Conservation (phyloP, 2,888 invertebrate genomes). For the Ochropleura plecta region DNA sequence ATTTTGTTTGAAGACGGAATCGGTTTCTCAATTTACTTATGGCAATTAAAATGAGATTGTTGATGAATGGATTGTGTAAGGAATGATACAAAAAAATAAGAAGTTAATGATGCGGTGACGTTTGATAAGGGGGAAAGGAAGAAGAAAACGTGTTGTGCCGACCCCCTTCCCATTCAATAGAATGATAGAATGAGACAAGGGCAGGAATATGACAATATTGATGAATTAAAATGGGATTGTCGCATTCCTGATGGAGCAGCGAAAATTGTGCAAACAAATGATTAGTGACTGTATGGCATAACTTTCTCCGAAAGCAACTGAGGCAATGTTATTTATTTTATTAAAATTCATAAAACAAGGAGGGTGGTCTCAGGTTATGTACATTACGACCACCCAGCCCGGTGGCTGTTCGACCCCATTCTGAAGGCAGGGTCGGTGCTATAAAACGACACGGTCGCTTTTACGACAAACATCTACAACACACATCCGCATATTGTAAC, state of each 20-base stretch:
- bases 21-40: neutral
- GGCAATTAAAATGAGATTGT: neutral
- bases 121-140: no score
- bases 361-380: slow-evolving; percentile 80
- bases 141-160: no score
- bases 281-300: slow-evolving; percentile 26
- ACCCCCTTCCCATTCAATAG: no score
- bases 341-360: slow-evolving; percentile 80
- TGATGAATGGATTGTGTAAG: neutral
- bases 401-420: slow-evolving; percentile 74
- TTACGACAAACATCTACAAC: slow-evolving; percentile 82
- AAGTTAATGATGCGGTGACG: no score
- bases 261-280: slow-evolving; percentile 7
- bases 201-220: no score
- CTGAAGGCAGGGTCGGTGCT: slow-evolving; percentile 71
- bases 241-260: neutral
- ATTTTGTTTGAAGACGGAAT: neutral
- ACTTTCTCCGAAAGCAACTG: slow-evolving; percentile 63
- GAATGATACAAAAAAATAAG: no score
- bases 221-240: neutral
- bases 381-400: slow-evolving; percentile 79
- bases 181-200: no score
- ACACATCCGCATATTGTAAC: slow-evolving; percentile 76
- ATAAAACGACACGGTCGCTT: slow-evolving; percentile 83
- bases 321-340: slow-evolving; percentile 72